These are phyloP conservation scores for Pachycephala philippinensis DNA, from an alignment of 2,113 vertebrate genomes.

Conservation along the genomic window DNA sequence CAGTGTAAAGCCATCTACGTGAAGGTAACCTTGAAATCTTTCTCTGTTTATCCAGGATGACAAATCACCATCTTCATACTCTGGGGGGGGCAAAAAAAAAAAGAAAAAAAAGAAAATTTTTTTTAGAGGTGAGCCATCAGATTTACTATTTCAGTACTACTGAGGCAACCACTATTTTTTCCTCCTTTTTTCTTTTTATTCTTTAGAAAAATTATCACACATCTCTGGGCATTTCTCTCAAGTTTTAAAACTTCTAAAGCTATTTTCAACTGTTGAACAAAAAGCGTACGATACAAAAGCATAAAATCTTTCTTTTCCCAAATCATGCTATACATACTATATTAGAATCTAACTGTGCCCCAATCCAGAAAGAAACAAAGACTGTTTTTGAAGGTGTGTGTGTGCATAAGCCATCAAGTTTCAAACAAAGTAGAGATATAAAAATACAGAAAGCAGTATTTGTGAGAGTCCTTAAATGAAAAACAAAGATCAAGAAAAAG, in stretches of 20 bases:
- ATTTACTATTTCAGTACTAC: not conserved
- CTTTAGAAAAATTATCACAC: not conserved
- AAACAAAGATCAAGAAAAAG: not conserved
- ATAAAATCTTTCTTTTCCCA: not conserved
- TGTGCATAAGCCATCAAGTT: not conserved
- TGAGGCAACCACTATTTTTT: not conserved
- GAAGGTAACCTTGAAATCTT: conserved; percentile 91
- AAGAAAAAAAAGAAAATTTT: too few relatives aligned
- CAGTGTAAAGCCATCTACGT: conserved; percentile 90
- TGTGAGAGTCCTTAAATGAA: not conserved
- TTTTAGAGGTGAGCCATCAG: not conserved
- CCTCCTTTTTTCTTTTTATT: not conserved
- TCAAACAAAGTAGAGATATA: not conserved
- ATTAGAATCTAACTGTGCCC: not conserved
- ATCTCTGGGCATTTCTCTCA: not conserved
- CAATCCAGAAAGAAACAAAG: not conserved
- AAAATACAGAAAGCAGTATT: not conserved
- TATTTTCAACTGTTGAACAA: not conserved
- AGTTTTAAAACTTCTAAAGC: not conserved
- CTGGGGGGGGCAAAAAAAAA: conserved; percentile 59
- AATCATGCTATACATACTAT: not conserved
- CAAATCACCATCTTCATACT: conserved; percentile 92
- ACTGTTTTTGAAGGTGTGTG: not conserved
- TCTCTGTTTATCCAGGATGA: conserved; percentile 93
- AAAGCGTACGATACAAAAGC: not conserved